These are phyloP conservation scores for Avahi laniger DNA, from an alignment of 2,797 vertebrate genomes.

Conservation along the genomic window DNA sequence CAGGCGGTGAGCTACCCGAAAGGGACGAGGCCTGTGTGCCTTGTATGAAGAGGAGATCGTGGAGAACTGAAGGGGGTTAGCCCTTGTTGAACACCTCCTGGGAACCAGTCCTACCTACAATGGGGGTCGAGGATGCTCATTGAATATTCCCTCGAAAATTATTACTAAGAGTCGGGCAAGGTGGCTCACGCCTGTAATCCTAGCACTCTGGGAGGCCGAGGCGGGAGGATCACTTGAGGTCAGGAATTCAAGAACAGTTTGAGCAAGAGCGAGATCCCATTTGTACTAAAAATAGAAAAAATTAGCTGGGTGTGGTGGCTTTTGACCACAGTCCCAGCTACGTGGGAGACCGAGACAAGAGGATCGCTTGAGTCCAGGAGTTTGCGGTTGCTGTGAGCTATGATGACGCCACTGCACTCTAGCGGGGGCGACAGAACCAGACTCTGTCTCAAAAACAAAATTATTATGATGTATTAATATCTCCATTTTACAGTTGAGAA, in stretches of 20 bases:
- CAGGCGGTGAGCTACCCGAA: not conserved
- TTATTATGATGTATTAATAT: not conserved
- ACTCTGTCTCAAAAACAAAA: not conserved
- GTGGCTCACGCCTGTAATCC: not conserved
- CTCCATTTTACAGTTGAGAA: not conserved
- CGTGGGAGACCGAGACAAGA: not conserved
- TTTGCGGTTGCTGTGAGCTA: not conserved
- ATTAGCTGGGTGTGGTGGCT: not conserved
- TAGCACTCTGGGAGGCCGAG: not conserved
- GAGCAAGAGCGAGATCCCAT: not conserved
- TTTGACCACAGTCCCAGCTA: not conserved
- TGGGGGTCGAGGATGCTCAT: not conserved
- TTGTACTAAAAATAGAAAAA: not conserved
- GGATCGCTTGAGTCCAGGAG: not conserved
- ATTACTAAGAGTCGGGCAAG: not conserved
- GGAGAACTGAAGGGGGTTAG: not conserved
- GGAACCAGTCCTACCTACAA: not conserved
- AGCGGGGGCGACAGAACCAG: not conserved
- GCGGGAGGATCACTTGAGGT: not conserved
- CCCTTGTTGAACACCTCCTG: not conserved
- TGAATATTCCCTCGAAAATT: not conserved
- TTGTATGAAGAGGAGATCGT: not conserved
- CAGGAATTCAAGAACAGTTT: not conserved
- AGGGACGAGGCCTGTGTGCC: not conserved
- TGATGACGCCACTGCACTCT: not conserved